Conservation (phyloP, 2,113 vertebrate genomes). For the Alethe castanea region DNA sequence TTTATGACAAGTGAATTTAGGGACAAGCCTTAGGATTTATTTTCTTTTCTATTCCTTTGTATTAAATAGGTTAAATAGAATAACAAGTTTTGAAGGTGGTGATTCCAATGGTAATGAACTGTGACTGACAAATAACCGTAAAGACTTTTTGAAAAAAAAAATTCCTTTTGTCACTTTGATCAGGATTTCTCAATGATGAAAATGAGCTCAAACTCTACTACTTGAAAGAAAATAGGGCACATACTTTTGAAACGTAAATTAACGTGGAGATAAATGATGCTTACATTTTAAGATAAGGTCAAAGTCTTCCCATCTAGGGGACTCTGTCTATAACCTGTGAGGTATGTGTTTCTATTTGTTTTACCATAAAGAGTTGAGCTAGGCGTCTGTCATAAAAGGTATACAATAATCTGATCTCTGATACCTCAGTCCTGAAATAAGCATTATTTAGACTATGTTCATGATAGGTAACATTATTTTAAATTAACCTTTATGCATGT, state of each 20-base stretch:
- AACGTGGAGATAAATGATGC: neutral
- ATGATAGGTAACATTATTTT: neutral
- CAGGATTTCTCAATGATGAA: neutral
- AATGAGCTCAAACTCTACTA: neutral
- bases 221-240: neutral
- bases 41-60: neutral
- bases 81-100: neutral
- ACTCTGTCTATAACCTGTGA: neutral
- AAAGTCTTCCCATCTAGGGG: neutral
- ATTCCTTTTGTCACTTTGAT: neutral
- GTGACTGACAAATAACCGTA: neutral
- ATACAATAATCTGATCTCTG: neutral
- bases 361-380: neutral
- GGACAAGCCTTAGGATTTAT: neutral
- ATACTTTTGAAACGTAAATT: neutral
- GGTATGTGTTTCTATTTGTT: neutral
- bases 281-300: conserved; percentile 4
- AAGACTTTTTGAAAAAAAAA: neutral
- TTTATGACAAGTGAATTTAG: neutral
- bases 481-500: neutral
- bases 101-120: neutral
- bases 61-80: neutral
- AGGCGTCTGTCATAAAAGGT: neutral
- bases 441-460: neutral
- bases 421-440: neutral